Evolutionary conservation across 2,113 vertebrate genomes (phyloP).

Genomic region (Daboia siamensis): DNA sequence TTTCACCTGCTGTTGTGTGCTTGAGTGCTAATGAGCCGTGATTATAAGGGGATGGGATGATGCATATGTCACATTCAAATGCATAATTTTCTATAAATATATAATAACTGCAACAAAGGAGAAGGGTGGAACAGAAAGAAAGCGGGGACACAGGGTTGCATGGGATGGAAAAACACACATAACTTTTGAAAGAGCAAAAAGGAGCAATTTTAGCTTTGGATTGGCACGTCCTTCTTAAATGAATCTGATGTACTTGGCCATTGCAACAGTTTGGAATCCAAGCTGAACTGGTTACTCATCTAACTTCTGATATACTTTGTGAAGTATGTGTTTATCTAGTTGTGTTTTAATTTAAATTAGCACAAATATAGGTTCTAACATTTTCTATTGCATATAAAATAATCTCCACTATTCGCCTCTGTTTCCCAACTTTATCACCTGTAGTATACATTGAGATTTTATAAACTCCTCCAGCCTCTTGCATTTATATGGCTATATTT

Average conservation of each 20-base stretch:
- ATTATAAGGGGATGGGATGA: conserved; percentile 10
- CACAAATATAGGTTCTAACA: neutral
- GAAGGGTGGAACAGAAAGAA: neutral
- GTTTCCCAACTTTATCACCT: neutral
- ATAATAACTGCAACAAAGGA: neutral
- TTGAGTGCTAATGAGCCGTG: conserved; percentile 5
- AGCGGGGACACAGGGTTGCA: neutral
- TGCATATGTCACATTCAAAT: neutral
- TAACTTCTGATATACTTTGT: neutral
- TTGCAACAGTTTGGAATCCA: neutral
- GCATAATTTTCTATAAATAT: conserved; percentile 4
- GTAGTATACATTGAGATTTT: neutral
- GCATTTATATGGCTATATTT: neutral
- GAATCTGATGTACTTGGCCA: neutral
- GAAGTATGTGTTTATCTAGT: neutral
- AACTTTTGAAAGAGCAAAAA: neutral
- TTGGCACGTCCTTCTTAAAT: neutral
- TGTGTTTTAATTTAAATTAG: neutral
- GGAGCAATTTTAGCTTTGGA: neutral
- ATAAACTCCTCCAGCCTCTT: neutral
- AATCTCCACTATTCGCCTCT: neutral
- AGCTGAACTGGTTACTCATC: neutral
- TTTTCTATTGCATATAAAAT: neutral
- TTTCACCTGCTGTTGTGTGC: conserved; percentile 24
- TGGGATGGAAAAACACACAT: neutral